A percentile compares a stretch with the other conserved stretches of the same genome.
Evolutionary conservation across 2,113 vertebrate genomes (phyloP).

Genomic region (Protomyctophum bolini): DNA sequence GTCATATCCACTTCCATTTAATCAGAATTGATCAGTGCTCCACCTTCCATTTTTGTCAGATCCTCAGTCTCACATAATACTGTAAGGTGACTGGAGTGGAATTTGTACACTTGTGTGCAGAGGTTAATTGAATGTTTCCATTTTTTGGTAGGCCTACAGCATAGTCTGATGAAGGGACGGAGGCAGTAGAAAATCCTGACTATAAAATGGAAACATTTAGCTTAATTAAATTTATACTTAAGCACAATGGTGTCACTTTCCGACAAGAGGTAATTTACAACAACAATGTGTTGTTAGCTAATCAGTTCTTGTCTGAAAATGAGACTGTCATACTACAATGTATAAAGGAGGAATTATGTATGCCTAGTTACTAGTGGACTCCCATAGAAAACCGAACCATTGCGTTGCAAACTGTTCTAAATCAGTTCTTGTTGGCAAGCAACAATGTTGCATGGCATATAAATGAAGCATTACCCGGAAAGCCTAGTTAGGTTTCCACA

Average conservation of each 20-base stretch:
- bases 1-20: conserved; percentile 21
- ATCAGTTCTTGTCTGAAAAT: too few species aligned
- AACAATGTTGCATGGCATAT: too few species aligned
- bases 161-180: conserved; percentile 17
- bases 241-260: too few species aligned
- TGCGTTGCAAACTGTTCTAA: too few species aligned
- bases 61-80: not conserved
- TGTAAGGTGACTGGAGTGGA: not conserved
- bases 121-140: conserved; percentile 1
- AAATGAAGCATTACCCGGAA: too few species aligned
- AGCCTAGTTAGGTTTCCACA: too few species aligned
- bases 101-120: not conserved
- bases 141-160: not conserved
- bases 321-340: too few species aligned
- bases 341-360: conserved; percentile 15
- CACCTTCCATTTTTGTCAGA: not conserved
- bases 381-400: conserved; percentile 40
- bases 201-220: not conserved
- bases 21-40: conserved; percentile 32
- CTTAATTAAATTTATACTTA: too few species aligned
- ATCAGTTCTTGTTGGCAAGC: too few species aligned
- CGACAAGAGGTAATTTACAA: not conserved
- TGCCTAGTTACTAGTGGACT: conserved; percentile 39
- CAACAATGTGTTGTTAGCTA: too few species aligned
- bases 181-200: conserved; percentile 31